Evolutionary conservation across 2,888 invertebrate species (phyloP).

Genomic region (Protula sp.): DNA sequence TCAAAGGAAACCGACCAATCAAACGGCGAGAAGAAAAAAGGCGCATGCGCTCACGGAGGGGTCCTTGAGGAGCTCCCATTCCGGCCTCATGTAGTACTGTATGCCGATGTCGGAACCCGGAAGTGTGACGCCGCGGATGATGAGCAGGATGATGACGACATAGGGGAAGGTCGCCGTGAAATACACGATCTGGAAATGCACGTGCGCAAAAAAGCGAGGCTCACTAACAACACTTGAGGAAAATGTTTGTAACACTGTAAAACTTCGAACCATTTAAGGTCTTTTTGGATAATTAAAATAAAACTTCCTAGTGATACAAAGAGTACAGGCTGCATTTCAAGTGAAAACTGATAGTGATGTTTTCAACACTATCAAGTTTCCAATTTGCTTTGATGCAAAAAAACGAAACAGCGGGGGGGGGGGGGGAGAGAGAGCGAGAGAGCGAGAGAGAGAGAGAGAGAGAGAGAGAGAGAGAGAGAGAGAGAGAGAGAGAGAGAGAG

Average conservation of each 20-base stretch:
- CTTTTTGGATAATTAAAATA: no score
- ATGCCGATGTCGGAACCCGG: slow-evolving; percentile 60
- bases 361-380: no score
- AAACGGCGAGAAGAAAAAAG: no score
- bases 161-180: slow-evolving; percentile 91
- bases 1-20: no score
- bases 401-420: not conserved
- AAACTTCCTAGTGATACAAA: no score
- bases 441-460: not conserved
- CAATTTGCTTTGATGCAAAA: not conserved
- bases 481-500: slow-evolving; percentile 6
- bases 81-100: slow-evolving; percentile 19
- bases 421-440: no score
- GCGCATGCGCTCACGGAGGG: slow-evolving; percentile 16
- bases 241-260: no score
- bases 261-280: no score
- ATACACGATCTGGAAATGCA: slow-evolving; percentile 80
- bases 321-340: no score
- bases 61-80: slow-evolving; percentile 15
- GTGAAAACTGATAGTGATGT: no score
- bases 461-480: not conserved
- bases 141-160: slow-evolving; percentile 76
- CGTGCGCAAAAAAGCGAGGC: no score
- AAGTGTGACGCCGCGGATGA: slow-evolving; percentile 80
- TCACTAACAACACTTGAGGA: no score